phyloP scores from a whole-genome alignment of 2,113 vertebrate genomes.

The Syrrhaptes paradoxus region DNA sequence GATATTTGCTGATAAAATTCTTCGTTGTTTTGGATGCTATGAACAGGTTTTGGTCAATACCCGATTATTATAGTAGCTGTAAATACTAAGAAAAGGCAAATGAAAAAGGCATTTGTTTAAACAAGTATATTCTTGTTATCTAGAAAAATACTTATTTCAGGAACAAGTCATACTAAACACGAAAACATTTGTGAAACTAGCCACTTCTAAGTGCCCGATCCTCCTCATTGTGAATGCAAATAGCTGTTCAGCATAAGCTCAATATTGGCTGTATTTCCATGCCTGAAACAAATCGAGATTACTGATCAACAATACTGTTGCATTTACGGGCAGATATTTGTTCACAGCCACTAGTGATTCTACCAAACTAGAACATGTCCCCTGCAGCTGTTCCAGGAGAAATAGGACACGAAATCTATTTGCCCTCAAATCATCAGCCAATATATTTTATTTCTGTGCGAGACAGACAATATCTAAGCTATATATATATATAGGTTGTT shows the following conservation, averaged over 20 bases:
- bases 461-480: background rate
- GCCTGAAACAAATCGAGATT: background rate
- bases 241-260: background rate
- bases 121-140: background rate
- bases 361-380: background rate
- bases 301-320: background rate
- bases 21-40: background rate
- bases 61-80: background rate
- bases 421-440: background rate
- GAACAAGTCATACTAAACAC: background rate
- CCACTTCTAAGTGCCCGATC: accelerated
- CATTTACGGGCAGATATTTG: background rate
- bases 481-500: background rate
- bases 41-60: background rate
- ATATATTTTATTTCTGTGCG: background rate
- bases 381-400: constrained; percentile 1
- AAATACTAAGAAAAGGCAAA: background rate
- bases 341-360: background rate
- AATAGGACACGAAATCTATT: background rate
- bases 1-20: background rate
- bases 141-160: background rate
- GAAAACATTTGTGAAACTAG: background rate
- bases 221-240: background rate
- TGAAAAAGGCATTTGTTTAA: background rate
- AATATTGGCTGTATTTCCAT: background rate